Conservation (phyloP, 2,797 vertebrate species). For the Lepilemur ruficaudatus region DNA sequence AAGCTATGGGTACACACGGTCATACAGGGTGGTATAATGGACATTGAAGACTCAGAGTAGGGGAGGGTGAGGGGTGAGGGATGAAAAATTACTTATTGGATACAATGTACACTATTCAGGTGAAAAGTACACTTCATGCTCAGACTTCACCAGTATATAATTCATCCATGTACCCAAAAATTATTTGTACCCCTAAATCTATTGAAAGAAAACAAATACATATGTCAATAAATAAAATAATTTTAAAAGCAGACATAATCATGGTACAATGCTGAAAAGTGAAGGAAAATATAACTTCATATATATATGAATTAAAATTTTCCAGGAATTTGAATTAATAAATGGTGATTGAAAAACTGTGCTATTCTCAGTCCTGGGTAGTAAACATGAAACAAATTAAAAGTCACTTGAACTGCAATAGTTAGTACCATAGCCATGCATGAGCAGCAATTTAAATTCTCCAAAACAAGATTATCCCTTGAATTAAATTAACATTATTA, state of each 20-base stretch:
- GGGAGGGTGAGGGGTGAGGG: no score
- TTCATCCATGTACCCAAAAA: neutral
- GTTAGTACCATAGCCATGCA: neutral
- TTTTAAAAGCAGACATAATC: neutral
- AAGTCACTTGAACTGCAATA: neutral
- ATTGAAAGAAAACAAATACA: neutral
- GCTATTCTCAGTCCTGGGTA: neutral
- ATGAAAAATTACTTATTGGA: neutral
- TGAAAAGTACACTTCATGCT: neutral
- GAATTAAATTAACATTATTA: neutral
- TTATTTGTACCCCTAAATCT: neutral
- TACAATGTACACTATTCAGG: neutral
- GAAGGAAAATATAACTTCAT: neutral
- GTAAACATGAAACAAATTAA: neutral
- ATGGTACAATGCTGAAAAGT: neutral
- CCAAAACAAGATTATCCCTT: neutral
- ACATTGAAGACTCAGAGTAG: neutral
- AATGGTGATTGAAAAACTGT: neutral
- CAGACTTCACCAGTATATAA: neutral
- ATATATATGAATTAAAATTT: conserved; percentile 23
- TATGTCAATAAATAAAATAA: neutral
- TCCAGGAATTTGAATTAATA: neutral
- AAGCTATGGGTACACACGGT: neutral
- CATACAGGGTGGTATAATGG: neutral
- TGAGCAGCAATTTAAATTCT: neutral